Base-by-base conservation (phyloP, 2,888 invertebrate species). In the Eledona agricola region DNA sequence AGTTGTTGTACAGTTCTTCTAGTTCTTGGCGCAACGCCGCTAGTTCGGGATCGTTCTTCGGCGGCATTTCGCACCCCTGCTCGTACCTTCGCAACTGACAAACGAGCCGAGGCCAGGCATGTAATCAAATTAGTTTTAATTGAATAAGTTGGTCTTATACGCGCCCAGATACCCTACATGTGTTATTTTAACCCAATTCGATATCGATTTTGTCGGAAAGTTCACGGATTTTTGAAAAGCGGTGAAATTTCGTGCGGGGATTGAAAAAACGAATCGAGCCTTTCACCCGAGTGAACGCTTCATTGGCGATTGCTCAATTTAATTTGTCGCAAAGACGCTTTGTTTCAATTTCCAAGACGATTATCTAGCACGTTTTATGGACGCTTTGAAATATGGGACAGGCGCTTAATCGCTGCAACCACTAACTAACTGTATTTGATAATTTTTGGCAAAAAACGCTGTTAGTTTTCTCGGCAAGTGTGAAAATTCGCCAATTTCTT, bases 31-130 rank as follows among this genome's bases (percentile, higher is more conserved):
- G 86, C 13, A 95, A 80, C 45, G 85, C 85, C 12, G 85, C 80
- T 1, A 87, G 84, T 77, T 93, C 93, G 0, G 92, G 85, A 75
- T 93, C 93, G 64, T 87, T 88, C 77, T 93, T 93, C 2, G 87
- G 88, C 4, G 87, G 86, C 90, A 90, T 90, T 70, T 60, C 20
- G 9, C 20, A 10, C 3, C 9, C 28, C 35, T 34, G 42, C 26
- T 34, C 7, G 19, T 26, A 42, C 29, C 31, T 25, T 35, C 25
- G 22, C 35, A 37, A 37, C 43, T 26, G 22, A 26, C 26, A 26
- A 35, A 16, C 17, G 15, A 17, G 17, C 15, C 16, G 29, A 37
- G 38, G 29, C 19, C 32, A 31, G 15, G 2, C 45, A 31, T 29
- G 16, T 60, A 65, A 65, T 63, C 60, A 58, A 55, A 56, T 66